Percentiles rank a stretch among this genome's conserved stretches.
Evolutionary conservation across 37 sponge, comb jelly and placozoan species (phyloP).

Genomic region (Hexactinellida sp.): DNA sequence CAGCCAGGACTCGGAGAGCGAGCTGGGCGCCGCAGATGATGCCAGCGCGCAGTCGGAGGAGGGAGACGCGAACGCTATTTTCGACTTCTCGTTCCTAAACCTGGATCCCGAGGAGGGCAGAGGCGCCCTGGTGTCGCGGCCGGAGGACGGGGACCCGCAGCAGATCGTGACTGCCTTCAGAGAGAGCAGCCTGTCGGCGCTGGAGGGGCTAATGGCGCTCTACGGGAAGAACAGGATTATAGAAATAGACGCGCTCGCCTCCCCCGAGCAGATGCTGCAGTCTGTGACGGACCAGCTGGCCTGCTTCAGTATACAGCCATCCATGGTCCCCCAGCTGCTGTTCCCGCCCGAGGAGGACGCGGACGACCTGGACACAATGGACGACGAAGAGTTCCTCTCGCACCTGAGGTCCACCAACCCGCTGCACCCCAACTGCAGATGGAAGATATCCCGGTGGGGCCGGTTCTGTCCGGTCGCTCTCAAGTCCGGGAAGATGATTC

Average conservation of each 20-base stretch:
- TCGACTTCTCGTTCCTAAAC: background rate
- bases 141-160: background rate
- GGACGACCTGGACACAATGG: slow-evolving; percentile 10
- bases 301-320: background rate
- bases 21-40: background rate
- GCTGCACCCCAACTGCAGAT: slow-evolving; percentile 52
- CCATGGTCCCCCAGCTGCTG: background rate
- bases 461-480: slow-evolving; percentile 76
- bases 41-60: background rate
- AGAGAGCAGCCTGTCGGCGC: background rate
- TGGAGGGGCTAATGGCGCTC: background rate
- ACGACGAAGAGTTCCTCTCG: slow-evolving; percentile 5
- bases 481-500: slow-evolving; percentile 54
- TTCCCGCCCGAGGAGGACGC: background rate
- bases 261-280: background rate
- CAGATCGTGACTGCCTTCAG: background rate
- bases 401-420: slow-evolving; percentile 23
- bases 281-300: background rate
- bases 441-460: slow-evolving; percentile 81
- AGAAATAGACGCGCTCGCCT: background rate
- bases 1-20: background rate
- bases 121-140: background rate
- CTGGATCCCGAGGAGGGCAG: background rate
- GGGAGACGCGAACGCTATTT: background rate
- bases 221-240: background rate